Evolutionary conservation across 2,797 vertebrate genomes (phyloP).

Genomic region (Esox masquinongy): DNA sequence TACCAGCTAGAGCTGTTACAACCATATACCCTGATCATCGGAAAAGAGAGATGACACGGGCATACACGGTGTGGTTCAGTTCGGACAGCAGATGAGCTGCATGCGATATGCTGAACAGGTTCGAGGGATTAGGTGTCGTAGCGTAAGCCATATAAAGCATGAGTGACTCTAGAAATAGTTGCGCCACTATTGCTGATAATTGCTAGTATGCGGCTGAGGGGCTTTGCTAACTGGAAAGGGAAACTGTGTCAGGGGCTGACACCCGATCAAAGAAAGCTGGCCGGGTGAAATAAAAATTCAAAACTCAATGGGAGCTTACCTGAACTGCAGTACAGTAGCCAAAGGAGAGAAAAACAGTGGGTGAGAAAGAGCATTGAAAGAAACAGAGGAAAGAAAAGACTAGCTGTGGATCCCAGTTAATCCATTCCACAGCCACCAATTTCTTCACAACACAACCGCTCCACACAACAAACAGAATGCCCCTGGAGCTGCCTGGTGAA

Average conservation of each 20-base stretch:
- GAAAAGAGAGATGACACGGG: slow-evolving; percentile 20
- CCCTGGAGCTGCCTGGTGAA: background rate
- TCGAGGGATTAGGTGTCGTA: slow-evolving; percentile 26
- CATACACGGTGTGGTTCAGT: slow-evolving; percentile 10
- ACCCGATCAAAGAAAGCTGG: background rate
- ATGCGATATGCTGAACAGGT: slow-evolving; percentile 30
- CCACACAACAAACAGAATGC: background rate
- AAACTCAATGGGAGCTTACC: background rate
- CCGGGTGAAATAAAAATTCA: background rate
- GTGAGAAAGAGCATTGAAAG: background rate
- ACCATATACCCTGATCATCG: slow-evolving; percentile 27
- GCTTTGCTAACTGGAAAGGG: slow-evolving; percentile 1
- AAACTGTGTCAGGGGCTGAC: background rate
- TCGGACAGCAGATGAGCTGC: slow-evolving; percentile 25
- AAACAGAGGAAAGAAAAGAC: background rate
- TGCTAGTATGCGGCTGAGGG: slow-evolving; percentile 6
- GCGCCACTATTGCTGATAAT: slow-evolving; percentile 19
- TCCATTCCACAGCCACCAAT: background rate
- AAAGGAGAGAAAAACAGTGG: background rate
- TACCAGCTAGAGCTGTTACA: slow-evolving; percentile 18
- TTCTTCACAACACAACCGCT: background rate
- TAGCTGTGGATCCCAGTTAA: background rate
- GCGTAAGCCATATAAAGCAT: slow-evolving; percentile 23
- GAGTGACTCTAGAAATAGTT: slow-evolving; percentile 33
- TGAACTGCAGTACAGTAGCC: background rate